Evolutionary conservation across 2,113 vertebrate species (phyloP).

Genomic region (Terrapene triunguis): DNA sequence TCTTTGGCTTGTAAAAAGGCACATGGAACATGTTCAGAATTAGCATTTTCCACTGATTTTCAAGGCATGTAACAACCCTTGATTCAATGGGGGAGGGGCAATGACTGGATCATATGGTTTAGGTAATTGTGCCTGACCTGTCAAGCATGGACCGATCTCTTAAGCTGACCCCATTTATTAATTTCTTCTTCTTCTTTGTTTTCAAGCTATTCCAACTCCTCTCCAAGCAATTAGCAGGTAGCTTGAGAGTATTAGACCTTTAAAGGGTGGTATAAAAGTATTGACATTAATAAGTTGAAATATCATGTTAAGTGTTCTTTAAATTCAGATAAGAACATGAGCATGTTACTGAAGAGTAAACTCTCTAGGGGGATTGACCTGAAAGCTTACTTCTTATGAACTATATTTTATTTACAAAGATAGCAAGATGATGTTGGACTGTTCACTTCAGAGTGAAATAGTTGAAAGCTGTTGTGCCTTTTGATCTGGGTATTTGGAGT

Average conservation of each 20-base stretch:
- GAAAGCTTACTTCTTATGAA: not conserved
- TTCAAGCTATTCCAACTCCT: not conserved
- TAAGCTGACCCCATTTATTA: rapidly evolving
- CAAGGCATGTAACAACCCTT: not conserved
- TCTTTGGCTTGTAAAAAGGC: not conserved
- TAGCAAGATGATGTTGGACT: not conserved
- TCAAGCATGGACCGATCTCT: not conserved
- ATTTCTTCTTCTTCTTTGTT: no score
- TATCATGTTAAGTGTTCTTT: not conserved
- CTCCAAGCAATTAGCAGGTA: not conserved
- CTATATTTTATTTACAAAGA: not conserved
- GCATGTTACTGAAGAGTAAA: not conserved
- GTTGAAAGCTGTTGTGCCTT: not conserved
- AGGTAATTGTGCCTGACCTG: not conserved
- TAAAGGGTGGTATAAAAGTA: not conserved
- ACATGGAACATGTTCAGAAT: not conserved
- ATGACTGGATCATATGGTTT: not conserved
- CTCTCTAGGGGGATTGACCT: not conserved
- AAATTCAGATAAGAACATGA: not conserved
- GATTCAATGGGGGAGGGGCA: not conserved
- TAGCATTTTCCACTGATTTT: not conserved
- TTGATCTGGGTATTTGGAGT: not conserved
- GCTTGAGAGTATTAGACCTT: not conserved
- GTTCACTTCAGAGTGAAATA: not conserved
- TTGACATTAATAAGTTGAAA: not conserved